Evolutionary conservation across 2,797 vertebrate species (phyloP), one percentile per base, ranked within the genome.

Genomic region (Apodemus agrarius): DNA sequence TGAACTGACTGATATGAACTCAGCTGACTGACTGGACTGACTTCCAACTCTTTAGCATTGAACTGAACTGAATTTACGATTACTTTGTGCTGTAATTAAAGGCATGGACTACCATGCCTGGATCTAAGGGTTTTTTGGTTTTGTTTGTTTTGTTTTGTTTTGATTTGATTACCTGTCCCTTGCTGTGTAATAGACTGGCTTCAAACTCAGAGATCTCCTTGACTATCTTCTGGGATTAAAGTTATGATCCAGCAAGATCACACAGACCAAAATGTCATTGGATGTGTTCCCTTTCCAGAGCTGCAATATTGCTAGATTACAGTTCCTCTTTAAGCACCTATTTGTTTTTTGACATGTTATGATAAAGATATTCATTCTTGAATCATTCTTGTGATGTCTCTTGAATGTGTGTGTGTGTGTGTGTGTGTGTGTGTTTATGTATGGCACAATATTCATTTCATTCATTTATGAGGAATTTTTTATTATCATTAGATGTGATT

Each of bases 311-410:
- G 31, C 65, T 67, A 13, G 65, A 67, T 67, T 67, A 67, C 5
- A 34, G 65, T 16, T 67, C 31, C 31, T 67, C 13, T 67, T 34
- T 67, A 34, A 67, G 31, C 24, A 26, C 46, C 26, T 84, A 54
- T 34, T 94, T 90, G 9, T 78, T 94, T 93, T 78, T 78, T 97
- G 79, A 95, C 90, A 91, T 59, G 90, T 61, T 81, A 93, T 84
- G 75, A 93, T 96, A 94, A 94, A 91, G 80, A 93, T 96, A 90
- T 96, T 94, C 94, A 96, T 90, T 91, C 17, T 91, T 89, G 40
- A 83, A 78, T 49, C 13, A 95, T 91, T 61, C 63, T 84, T 82
- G 26, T 91, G 75, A 90, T 52, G 75, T 96, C 76, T 86, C 90
- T 61, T 61, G 59, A 19, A 59, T 89, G 37, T 21, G 3, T 72